A percentile compares a stretch with the other conserved stretches of the same genome.
Conservation (phyloP, 1,140 invertebrate genomes). For the Homarus americanus region DNA sequence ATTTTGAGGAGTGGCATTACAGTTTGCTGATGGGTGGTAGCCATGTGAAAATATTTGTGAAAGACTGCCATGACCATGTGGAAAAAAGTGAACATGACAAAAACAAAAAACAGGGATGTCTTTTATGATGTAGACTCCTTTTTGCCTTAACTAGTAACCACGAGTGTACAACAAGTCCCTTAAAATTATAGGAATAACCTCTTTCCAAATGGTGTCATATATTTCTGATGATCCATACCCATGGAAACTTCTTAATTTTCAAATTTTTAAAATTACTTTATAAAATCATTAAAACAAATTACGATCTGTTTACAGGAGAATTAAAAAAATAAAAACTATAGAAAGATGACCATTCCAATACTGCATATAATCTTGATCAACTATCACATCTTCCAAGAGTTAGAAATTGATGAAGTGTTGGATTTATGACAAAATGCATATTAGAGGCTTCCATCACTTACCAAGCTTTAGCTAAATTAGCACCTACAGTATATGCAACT, state of each 20-base stretch:
- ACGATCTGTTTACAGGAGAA: no score
- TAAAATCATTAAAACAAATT: no score
- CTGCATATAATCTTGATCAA: background rate
- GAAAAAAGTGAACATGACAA: background rate
- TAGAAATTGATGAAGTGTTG: background rate
- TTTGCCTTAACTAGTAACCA: no score
- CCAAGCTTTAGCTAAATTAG: slow-evolving; percentile 6
- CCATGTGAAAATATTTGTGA: no score
- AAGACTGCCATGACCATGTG: no score
- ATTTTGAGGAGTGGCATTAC: no score
- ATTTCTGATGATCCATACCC: background rate
- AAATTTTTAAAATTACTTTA: no score
- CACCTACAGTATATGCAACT: background rate
- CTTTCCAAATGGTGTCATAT: background rate
- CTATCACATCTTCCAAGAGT: background rate
- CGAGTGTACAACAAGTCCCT: no score
- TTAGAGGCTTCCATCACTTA: background rate
- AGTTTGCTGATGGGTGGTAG: no score
- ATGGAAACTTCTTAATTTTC: background rate
- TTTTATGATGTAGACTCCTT: background rate
- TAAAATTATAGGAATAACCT: background rate
- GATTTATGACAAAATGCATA: background rate
- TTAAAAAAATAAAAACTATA: no score
- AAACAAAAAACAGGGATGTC: background rate
- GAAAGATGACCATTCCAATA: background rate